These are phyloP conservation scores for Drosophila takahashii DNA, from an alignment of 1,140 invertebrate genomes.

Conservation along the genomic window DNA sequence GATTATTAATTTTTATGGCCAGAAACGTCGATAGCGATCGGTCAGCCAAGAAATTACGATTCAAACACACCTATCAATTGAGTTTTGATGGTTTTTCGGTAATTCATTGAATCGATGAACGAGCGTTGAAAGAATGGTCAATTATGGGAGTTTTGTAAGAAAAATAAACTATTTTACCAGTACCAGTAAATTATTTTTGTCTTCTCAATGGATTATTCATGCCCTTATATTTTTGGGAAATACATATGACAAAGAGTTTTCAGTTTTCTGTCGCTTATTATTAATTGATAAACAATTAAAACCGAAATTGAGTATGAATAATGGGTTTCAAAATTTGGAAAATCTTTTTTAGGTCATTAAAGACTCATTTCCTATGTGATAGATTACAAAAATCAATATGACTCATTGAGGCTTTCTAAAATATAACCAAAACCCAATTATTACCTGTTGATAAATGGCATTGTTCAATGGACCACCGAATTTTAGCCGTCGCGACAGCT, in stretches of 20 bases:
- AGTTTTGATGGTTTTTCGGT: slow-evolving; percentile 32
- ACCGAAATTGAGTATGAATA: too few relatives aligned
- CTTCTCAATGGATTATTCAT: not conserved
- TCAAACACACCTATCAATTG: slow-evolving; percentile 44
- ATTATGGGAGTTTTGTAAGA: not conserved
- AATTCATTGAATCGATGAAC: slow-evolving; percentile 2
- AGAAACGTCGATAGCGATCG: slow-evolving; percentile 19
- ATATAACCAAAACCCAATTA: not conserved
- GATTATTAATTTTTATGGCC: slow-evolving; percentile 67
- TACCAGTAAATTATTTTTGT: not conserved
- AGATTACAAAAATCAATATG: too few relatives aligned
- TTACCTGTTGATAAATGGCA: slow-evolving; percentile 87
- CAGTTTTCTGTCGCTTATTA: not conserved
- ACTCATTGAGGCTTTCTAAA: too few relatives aligned
- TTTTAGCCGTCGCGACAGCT: slow-evolving; percentile 85
- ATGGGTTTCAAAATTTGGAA: too few relatives aligned
- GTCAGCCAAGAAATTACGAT: slow-evolving; percentile 26
- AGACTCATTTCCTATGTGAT: too few relatives aligned
- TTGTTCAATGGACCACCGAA: slow-evolving; percentile 85
- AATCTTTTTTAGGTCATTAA: too few relatives aligned
- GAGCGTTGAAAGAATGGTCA: slow-evolving; percentile 13
- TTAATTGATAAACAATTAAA: too few relatives aligned
- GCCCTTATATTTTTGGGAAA: not conserved
- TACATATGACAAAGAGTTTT: not conserved
- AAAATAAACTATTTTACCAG: not conserved